Conservation (phyloP, 2,888 invertebrate species). For the Rhynchonema sp. region DNA sequence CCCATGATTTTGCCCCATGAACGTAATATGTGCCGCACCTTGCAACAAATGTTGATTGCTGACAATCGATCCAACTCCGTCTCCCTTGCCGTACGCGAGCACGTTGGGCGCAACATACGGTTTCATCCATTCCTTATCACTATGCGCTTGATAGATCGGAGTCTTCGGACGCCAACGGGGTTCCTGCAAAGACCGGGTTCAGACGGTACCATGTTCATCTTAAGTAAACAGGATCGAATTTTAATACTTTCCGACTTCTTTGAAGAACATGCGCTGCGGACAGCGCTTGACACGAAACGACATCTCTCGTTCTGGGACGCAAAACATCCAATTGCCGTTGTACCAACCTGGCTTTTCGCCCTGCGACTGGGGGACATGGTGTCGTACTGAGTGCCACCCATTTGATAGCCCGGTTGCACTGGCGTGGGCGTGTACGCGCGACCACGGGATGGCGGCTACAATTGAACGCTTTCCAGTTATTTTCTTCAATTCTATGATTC, state of each 20-base stretch:
- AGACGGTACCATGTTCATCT: too few relatives aligned
- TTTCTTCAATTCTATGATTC: neutral
- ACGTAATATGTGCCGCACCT: neutral
- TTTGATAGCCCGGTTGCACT: neutral
- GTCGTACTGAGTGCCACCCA: neutral
- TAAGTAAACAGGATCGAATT: too few relatives aligned
- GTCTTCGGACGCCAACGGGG: neutral
- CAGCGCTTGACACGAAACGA: too few relatives aligned
- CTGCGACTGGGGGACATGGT: neutral
- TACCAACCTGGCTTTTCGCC: neutral
- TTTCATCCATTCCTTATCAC: conserved; percentile 5
- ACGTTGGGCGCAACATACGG: conserved; percentile 5
- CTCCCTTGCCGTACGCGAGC: neutral
- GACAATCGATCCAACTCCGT: neutral
- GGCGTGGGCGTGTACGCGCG: neutral
- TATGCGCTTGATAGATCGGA: neutral
- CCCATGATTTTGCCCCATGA: too few relatives aligned
- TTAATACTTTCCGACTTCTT: too few relatives aligned
- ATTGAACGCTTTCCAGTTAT: too few relatives aligned
- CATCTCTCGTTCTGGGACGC: too few relatives aligned
- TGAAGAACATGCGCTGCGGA: too few relatives aligned
- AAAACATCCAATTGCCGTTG: too few relatives aligned
- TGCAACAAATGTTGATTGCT: neutral
- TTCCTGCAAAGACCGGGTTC: neutral
- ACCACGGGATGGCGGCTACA: neutral